These are phyloP conservation scores for Panurus biarmicus DNA, from an alignment of 2,113 vertebrate species.

Conservation along the genomic window DNA sequence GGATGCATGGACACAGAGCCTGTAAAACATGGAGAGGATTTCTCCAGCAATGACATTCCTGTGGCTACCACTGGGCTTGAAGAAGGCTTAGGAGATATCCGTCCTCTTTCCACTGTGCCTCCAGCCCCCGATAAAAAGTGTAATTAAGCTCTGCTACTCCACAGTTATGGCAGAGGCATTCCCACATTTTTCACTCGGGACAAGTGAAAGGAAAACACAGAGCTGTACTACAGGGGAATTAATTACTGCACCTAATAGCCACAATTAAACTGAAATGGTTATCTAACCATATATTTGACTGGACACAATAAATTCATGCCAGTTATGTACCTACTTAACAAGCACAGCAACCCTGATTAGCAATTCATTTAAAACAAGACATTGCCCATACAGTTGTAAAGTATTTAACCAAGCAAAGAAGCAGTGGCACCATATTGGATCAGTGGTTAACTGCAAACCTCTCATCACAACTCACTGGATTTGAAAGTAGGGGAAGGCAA, in stretches of 20 bases:
- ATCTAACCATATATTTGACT: background rate
- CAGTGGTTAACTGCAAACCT: background rate
- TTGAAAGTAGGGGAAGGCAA: background rate
- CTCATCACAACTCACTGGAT: background rate
- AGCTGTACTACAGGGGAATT: background rate
- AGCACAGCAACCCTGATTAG: background rate
- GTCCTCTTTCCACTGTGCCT: background rate
- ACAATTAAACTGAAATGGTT: background rate
- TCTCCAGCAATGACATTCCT: background rate
- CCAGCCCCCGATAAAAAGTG: background rate
- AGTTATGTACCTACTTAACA: background rate
- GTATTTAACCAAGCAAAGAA: background rate
- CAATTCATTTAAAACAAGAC: background rate
- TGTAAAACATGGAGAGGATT: background rate
- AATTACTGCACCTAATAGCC: background rate
- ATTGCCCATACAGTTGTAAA: accelerated
- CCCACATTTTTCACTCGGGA: background rate
- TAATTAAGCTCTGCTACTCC: background rate
- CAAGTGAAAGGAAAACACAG: background rate
- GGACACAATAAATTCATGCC: background rate
- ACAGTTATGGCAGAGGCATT: background rate
- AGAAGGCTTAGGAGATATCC: background rate
- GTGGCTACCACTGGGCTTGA: background rate
- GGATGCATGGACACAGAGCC: background rate
- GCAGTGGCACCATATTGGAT: background rate